Base-by-base conservation (phyloP, 2,113 vertebrate genomes). In the Fulica atra region DNA sequence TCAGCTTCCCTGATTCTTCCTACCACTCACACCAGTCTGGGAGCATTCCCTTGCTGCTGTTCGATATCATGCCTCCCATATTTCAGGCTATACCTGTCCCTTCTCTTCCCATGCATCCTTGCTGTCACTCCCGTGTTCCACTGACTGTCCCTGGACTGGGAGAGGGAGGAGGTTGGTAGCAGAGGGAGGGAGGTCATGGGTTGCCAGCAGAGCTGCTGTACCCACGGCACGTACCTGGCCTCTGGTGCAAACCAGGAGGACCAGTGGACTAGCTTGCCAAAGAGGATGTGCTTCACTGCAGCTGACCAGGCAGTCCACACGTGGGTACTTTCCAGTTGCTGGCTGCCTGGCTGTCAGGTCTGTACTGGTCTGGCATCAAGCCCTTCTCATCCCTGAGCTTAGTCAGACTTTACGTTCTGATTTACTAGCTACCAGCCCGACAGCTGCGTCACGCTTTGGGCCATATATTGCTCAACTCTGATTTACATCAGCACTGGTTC, bases 81-180 rank as follows among this genome's bases (percentile, higher is more conserved):
- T 95, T 88, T 89, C 74, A 89, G 70, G 66, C 57, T 92, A 4
- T 82, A 68, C 85, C 61, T 69, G 26, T 79, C 74, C 36, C 8
- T 11, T 89, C 61, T 82, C 53, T 81, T 57, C 66, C 35, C 5
- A 10, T 56, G 17, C 13, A 14, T 60, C 19, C 35, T 79, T 74
- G 29, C 16, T 36, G 31, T 65, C 71, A 24, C 20, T 80, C 59
- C 42, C 48, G 10, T 33, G 70, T 86, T 53, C 53, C 24, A 28
- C 38, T 60, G 31, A 21, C 21, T 5, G 3, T 42, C 33, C 40
- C 53, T 60, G 53, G 11, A 29, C 0, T 48, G 31, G 36, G 69
- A 66, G 31, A 86, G 11, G 38, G 61, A 81, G 1, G 56, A 56
- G 73, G 5, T 26, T 38, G 33, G 33, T 23, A 44, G 36, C 51